These are phyloP conservation scores for Columba janthina DNA, from an alignment of 2,113 vertebrate genomes.

Conservation along the genomic window DNA sequence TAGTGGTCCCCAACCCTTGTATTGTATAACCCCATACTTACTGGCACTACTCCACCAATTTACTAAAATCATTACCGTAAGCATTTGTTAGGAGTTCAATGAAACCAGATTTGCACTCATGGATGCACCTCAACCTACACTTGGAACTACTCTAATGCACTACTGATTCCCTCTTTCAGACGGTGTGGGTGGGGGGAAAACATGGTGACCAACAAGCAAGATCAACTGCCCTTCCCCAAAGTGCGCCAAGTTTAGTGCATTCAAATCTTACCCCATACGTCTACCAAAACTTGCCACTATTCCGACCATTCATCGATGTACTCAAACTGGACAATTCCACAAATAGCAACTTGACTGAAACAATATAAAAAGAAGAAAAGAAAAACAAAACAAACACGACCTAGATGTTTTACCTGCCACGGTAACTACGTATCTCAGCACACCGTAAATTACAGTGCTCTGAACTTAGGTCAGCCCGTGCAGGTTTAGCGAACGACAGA, in stretches of 20 bases:
- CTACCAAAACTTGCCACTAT: neutral
- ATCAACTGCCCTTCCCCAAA: neutral
- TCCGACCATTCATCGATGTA: no score
- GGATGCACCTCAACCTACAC: fast-evolving
- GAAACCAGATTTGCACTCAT: neutral
- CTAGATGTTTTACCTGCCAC: neutral
- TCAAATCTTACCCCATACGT: neutral
- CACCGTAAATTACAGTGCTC: fast-evolving
- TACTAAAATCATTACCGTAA: neutral
- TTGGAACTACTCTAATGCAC: fast-evolving
- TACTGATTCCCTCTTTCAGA: neutral
- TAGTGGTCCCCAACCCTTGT: fast-evolving
- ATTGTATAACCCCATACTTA: fast-evolving
- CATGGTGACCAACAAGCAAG: no score
- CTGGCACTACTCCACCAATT: neutral
- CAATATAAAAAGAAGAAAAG: fast-evolving
- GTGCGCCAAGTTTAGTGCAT: fast-evolving
- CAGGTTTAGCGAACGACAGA: neutral
- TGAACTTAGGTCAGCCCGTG: neutral
- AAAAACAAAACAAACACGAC: no score
- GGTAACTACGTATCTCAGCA: neutral
- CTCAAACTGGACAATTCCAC: neutral
- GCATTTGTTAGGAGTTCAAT: neutral
- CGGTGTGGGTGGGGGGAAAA: fast-evolving
- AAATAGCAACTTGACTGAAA: neutral